Evolutionary conservation across 2,888 invertebrate species (phyloP), one percentile per base, ranked within the genome.

Genomic region (Alsophila aescularia): DNA sequence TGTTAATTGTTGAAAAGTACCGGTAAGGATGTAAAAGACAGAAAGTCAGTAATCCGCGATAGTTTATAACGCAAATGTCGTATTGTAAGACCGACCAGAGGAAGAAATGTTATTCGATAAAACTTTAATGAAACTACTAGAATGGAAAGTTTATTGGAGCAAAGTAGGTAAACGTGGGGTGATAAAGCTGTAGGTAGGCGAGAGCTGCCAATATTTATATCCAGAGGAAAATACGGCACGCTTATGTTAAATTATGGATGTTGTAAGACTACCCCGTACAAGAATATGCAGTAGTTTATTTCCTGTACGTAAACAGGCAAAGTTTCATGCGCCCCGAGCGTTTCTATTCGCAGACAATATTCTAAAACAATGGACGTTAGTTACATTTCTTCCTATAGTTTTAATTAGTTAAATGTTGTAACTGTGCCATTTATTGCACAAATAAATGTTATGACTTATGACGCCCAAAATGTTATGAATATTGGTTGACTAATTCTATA

Each of bases 1-100:
- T 89, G 87, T 88, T 90, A 83, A 73, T 86, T 87, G 88, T 90
- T 88, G 83, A 82, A 82, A 72, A 74, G 78, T 85, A 80, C 79
- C 72, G 71, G 70, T 75, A 78, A 83, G 73, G 70, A 73, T 71
- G 65, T 79, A 83, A 81, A 83, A 84, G 83, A 83, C 83, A 81
- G 64, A 65, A 69, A 72, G 81, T 82, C 79, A 73, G 75, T 80
- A 76, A 79, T 77, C 72, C 71, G 75, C 66, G 71, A 64, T 77
- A 76, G 70, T 70, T 73, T 70, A 66, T 67, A 62, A 60, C 64
- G 64, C 15, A 62, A 65, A 67, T 73, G 72, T 70, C 66, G 62
- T 67, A 69, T 63, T 62, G 51, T 59, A 73, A 66, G 70, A 70
- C 50, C 59, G 54, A 63, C 74, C 77, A 67, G 75, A 79, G 78